A percentile compares a stretch with the other conserved stretches of the same genome.
These are phyloP conservation scores for Linyphia triangularis DNA, from an alignment of 2,888 invertebrate species.

Conservation along the genomic window DNA sequence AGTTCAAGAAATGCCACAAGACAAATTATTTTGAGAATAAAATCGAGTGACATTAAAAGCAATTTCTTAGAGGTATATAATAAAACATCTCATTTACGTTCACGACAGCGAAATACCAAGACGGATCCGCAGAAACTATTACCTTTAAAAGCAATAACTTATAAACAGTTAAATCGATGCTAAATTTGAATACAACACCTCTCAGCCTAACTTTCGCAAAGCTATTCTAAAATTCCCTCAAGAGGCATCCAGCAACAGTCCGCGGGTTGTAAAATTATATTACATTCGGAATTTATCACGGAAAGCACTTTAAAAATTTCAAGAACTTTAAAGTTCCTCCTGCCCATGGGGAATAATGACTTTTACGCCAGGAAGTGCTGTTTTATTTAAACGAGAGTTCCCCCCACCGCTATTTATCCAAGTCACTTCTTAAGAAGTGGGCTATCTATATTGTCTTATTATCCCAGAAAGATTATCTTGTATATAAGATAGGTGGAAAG, in stretches of 20 bases:
- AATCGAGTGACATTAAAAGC: too few species aligned
- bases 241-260: slow-evolving; percentile 23
- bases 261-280: slow-evolving; percentile 61
- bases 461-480: not conserved
- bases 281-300: slow-evolving; percentile 63
- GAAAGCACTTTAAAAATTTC: slow-evolving; percentile 73
- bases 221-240: slow-evolving; percentile 12
- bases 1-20: too few species aligned
- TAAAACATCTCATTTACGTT: too few species aligned
- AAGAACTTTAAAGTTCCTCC: slow-evolving; percentile 37
- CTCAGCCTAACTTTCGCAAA: not conserved
- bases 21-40: too few species aligned
- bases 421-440: slow-evolving; percentile 26
- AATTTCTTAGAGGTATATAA: too few species aligned
- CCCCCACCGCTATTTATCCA: slow-evolving; percentile 30
- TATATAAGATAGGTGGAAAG: not conserved
- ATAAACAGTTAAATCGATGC: not conserved
- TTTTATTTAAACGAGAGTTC: slow-evolving; percentile 40
- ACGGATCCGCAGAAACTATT: too few species aligned
- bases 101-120: too few species aligned
- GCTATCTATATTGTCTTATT: slow-evolving; percentile 24
- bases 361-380: slow-evolving; percentile 15
- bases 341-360: slow-evolving; percentile 44
- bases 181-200: not conserved
- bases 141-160: too few species aligned